Evolutionary conservation across 2,888 invertebrate genomes (phyloP).

Genomic region (Epinotia nisella): DNA sequence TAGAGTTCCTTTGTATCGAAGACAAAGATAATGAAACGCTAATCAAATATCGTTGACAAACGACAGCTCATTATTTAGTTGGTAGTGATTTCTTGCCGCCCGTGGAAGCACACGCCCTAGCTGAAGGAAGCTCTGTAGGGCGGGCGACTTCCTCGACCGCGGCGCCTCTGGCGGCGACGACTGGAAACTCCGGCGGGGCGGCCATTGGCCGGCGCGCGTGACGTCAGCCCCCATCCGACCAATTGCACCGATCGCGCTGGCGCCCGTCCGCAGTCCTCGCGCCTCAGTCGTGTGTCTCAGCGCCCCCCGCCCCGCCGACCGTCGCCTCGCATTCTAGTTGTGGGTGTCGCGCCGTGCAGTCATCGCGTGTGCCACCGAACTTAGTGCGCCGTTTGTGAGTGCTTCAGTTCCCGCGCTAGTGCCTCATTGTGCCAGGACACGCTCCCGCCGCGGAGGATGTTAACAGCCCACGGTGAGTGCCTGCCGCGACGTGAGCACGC

Average conservation of each 20-base stretch:
- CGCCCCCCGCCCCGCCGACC: conserved; percentile 76
- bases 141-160: conserved; percentile 75
- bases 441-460: conserved; percentile 81
- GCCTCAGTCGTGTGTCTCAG: conserved; percentile 79
- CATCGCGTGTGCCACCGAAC: conserved; percentile 82
- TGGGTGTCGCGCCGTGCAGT: conserved; percentile 84
- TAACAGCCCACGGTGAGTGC: conserved; percentile 84
- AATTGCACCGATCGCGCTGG: conserved; percentile 74
- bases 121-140: conserved; percentile 81
- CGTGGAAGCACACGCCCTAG: conserved; percentile 80
- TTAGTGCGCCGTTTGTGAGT: conserved; percentile 84
- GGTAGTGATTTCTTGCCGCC: conserved; percentile 68
- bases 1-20: conserved; percentile 13
- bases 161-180: conserved; percentile 69
- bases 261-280: conserved; percentile 81
- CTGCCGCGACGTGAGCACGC: conserved; percentile 67
- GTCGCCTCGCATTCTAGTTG: conserved; percentile 83
- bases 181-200: conserved; percentile 58
- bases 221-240: conserved; percentile 75
- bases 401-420: conserved; percentile 80
- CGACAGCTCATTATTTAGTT: conserved; percentile 56
- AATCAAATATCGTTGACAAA: conserved; percentile 42
- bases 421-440: conserved; percentile 78
- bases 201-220: conserved; percentile 72
- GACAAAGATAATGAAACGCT: conserved; percentile 31